Evolutionary conservation across 35 echinoderm and acorn worm genomes (phyloP).

Genomic region (Apostichopus californicus): DNA sequence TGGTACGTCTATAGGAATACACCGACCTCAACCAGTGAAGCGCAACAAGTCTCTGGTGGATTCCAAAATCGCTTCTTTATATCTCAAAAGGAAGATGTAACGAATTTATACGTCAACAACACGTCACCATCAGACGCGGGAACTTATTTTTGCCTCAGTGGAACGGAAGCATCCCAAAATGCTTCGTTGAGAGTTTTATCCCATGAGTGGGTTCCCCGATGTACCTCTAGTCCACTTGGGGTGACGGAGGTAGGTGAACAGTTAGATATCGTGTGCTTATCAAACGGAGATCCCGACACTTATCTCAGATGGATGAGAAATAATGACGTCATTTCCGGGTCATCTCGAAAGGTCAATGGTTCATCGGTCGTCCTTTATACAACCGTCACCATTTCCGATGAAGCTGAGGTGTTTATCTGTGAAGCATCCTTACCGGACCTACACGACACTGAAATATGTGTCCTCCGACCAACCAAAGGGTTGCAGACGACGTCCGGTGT

Average conservation of each 20-base stretch:
- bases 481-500: background rate
- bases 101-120: slow-evolving; percentile 5
- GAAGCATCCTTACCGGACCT: slow-evolving; percentile 31
- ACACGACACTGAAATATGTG: slow-evolving; percentile 30
- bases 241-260: background rate
- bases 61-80: slow-evolving; percentile 38
- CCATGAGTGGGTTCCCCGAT: background rate
- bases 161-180: background rate
- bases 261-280: slow-evolving; percentile 11
- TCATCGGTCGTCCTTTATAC: slow-evolving; percentile 14
- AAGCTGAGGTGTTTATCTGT: slow-evolving; percentile 42
- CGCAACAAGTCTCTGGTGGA: background rate
- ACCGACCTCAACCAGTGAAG: background rate
- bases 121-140: slow-evolving; percentile 1
- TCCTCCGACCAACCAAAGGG: slow-evolving; percentile 17
- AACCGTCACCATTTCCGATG: slow-evolving; percentile 22
- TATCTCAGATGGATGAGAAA: slow-evolving; percentile 54
- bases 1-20: slow-evolving; percentile 16
- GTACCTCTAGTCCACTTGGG: background rate
- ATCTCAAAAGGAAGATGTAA: background rate
- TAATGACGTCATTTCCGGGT: slow-evolving; percentile 21
- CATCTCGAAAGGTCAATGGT: background rate
- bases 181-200: slow-evolving; percentile 44
- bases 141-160: slow-evolving; percentile 37
- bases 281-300: slow-evolving; percentile 22